These are phyloP conservation scores for Polyergus mexicanus DNA, from an alignment of 1,140 invertebrate species.

Conservation along the genomic window DNA sequence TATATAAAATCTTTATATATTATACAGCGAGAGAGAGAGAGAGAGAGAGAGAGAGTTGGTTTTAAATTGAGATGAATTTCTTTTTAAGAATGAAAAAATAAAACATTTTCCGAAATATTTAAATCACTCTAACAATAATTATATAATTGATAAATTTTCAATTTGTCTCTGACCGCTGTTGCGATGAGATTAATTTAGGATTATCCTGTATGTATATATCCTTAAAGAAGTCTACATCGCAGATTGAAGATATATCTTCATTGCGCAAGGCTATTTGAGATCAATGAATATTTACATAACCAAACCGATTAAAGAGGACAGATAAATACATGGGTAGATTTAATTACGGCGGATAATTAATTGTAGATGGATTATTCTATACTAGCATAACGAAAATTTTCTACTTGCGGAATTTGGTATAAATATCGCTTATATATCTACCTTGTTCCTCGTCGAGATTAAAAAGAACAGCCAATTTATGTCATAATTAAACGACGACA, in stretches of 20 bases:
- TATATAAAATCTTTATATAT: no score
- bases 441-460: background rate
- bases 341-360: background rate
- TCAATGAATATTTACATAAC: background rate
- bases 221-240: background rate
- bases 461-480: background rate
- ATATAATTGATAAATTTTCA: no score
- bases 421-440: background rate
- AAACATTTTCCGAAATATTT: no score
- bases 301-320: background rate
- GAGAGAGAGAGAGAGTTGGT: no score
- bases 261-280: background rate
- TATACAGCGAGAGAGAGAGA: no score
- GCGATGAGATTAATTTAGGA: background rate
- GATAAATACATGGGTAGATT: background rate
- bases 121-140: no score
- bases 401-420: background rate
- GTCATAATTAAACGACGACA: slow-evolving; percentile 21
- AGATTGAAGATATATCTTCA: slow-evolving; percentile 1
- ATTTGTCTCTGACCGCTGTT: background rate
- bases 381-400: background rate
- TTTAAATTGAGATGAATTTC: no score
- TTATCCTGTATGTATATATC: background rate
- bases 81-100: no score
- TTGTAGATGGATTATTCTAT: background rate